A percentile compares a stretch with the other conserved stretches of the same genome.
phyloP scores from a whole-genome alignment of 2,888 invertebrate species.

The Lithosia quadra region DNA sequence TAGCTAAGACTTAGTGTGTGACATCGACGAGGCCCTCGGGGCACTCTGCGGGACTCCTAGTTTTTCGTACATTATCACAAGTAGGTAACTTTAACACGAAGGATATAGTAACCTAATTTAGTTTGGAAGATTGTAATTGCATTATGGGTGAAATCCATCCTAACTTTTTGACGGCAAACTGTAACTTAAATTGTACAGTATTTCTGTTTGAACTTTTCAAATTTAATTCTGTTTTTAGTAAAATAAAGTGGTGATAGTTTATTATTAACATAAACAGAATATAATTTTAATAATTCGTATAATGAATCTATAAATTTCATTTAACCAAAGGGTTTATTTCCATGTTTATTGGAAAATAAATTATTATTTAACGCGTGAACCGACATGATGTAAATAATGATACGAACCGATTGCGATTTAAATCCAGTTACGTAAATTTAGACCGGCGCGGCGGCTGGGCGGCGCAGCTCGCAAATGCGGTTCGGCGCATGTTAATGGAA shows the following conservation, averaged over 20 bases:
- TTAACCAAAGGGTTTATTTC: background rate
- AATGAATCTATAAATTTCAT: background rate
- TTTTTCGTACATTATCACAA: too few species aligned
- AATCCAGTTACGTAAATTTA: conserved; percentile 11
- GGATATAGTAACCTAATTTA: too few species aligned
- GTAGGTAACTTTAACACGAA: too few species aligned
- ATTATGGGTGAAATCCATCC: too few species aligned
- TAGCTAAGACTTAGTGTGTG: too few species aligned
- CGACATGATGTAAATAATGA: background rate
- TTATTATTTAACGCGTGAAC: background rate
- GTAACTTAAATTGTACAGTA: too few species aligned
- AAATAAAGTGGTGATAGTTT: background rate
- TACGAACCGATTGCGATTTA: background rate
- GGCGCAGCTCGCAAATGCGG: conserved; percentile 1
- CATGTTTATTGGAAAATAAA: background rate
- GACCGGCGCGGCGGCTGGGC: background rate
- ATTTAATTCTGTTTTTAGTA: background rate
- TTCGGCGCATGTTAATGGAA: conserved; percentile 25
- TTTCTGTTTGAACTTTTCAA: background rate
- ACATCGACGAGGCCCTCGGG: too few species aligned
- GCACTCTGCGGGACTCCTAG: too few species aligned
- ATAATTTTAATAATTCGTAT: background rate
- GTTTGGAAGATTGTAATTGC: too few species aligned
- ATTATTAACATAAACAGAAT: too few species aligned
- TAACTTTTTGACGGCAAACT: too few species aligned